Evolutionary conservation across 2,888 invertebrate species (phyloP).

Genomic region (Furcula furcula): DNA sequence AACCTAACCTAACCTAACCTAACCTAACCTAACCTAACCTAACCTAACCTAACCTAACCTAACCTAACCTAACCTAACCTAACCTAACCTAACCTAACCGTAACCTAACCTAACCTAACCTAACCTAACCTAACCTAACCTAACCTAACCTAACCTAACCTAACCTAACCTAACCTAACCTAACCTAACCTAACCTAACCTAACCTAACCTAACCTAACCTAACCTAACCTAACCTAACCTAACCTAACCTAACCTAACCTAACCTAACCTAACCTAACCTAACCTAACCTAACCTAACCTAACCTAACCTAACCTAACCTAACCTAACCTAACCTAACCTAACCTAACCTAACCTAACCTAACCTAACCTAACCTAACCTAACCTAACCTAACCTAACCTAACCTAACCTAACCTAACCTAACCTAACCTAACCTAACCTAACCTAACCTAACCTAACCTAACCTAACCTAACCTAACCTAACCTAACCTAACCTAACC

Average conservation of each 20-base stretch:
- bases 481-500: constrained; percentile 20
- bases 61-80: constrained; percentile 8
- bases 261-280: constrained; percentile 9
- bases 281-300: constrained; percentile 9
- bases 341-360: constrained; percentile 14
- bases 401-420: constrained; percentile 15
- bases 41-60: constrained; percentile 17
- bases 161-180: constrained; percentile 9
- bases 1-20: constrained; percentile 14
- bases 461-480: constrained; percentile 21
- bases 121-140: constrained; percentile 9
- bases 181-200: constrained; percentile 9
- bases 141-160: constrained; percentile 9
- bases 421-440: constrained; percentile 16
- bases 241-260: constrained; percentile 10
- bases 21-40: constrained; percentile 18
- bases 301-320: constrained; percentile 11
- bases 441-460: constrained; percentile 17
- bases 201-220: constrained; percentile 10
- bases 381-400: constrained; percentile 8
- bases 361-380: constrained; percentile 10
- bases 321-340: constrained; percentile 14
- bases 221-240: constrained; percentile 10
- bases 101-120: constrained; percentile 9
- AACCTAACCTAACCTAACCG: constrained; percentile 8